Evolutionary conservation across 2,888 invertebrate species (phyloP).

Genomic region (Agriopis leucophaearia): DNA sequence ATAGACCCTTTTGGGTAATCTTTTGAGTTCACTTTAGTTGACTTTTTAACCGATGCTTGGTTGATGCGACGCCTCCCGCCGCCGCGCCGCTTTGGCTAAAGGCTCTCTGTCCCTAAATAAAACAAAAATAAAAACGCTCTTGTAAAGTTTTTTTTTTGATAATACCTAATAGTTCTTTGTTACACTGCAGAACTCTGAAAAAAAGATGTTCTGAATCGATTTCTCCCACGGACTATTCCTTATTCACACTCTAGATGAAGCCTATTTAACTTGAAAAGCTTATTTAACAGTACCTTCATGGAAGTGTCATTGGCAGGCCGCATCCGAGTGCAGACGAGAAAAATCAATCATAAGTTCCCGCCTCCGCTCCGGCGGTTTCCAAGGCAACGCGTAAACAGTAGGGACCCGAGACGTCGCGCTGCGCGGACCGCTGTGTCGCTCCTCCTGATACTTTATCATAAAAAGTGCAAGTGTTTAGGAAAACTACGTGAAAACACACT

Average conservation of each 20-base stretch:
- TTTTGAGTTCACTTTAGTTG: too few relatives aligned
- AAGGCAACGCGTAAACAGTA: conserved; percentile 84
- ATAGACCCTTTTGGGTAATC: too few relatives aligned
- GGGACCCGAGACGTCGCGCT: conserved; percentile 69
- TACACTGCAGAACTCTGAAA: too few relatives aligned
- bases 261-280: conserved; percentile 24
- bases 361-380: conserved; percentile 75
- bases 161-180: not conserved
- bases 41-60: too few relatives aligned
- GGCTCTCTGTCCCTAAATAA: too few relatives aligned
- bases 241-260: not conserved
- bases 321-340: conserved; percentile 63
- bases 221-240: not conserved
- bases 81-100: too few relatives aligned
- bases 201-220: not conserved
- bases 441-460: conserved; percentile 50
- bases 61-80: too few relatives aligned
- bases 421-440: conserved; percentile 50
- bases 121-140: too few relatives aligned
- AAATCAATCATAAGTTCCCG: conserved; percentile 84
- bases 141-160: not conserved
- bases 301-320: conserved; percentile 51
- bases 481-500: conserved; percentile 45
- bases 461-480: conserved; percentile 39
- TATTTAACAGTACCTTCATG: conserved; percentile 20